A percentile compares a stretch with the other conserved stretches of the same genome.
Conservation (phyloP, 2,113 vertebrate genomes). For the Eolophus roseicapilla region DNA sequence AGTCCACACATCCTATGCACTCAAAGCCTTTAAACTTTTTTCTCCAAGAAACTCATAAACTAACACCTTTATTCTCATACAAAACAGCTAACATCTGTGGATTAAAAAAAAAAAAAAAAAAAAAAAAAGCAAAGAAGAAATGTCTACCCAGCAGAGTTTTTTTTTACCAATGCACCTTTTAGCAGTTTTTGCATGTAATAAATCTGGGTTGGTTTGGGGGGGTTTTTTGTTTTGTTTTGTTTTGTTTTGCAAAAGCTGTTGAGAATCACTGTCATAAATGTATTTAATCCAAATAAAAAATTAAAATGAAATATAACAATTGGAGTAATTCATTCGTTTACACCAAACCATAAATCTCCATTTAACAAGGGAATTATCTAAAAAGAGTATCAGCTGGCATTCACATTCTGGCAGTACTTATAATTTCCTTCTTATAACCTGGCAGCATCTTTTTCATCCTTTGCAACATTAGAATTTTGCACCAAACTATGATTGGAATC, state of each 20-base stretch:
- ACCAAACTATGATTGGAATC: neutral
- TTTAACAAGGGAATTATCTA: constrained; percentile 31
- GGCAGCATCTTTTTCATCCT: neutral
- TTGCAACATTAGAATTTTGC: neutral
- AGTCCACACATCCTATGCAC: constrained; percentile 50
- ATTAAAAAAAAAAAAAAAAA: neutral
- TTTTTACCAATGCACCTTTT: constrained; percentile 28
- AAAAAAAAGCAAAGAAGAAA: constrained; percentile 18
- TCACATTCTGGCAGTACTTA: neutral
- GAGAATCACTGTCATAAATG: constrained; percentile 24
- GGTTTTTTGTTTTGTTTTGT: neutral
- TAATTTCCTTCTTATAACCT: neutral
- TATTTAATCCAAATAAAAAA: constrained; percentile 36
- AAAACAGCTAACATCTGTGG: constrained; percentile 76
- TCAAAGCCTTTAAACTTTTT: constrained; percentile 69
- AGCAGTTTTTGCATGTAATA: constrained; percentile 43
- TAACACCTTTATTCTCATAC: constrained; percentile 75
- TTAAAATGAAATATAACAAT: neutral
- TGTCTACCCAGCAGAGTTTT: neutral
- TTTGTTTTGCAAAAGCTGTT: neutral
- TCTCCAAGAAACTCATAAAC: constrained; percentile 73
- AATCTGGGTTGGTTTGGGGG: neutral
- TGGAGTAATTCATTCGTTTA: constrained; percentile 14
- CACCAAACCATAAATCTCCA: neutral
- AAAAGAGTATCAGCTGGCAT: neutral